Evolutionary conservation across 1,140 invertebrate species (phyloP).

Genomic region (Diabrotica virgifera): DNA sequence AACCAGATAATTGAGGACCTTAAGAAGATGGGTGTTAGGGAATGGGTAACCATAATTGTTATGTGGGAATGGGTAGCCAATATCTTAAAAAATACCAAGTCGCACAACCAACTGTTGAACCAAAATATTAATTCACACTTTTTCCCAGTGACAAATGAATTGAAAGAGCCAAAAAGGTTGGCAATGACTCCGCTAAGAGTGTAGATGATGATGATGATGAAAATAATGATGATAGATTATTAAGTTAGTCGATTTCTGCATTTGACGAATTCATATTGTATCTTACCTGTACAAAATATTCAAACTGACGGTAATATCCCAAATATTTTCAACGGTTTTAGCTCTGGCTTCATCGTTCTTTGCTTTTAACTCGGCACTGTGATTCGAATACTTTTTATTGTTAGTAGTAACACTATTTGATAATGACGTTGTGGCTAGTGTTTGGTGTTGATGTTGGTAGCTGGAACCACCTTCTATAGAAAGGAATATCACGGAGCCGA

Average conservation of each 20-base stretch:
- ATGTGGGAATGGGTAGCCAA: no score
- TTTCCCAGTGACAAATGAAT: no score
- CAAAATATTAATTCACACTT: no score
- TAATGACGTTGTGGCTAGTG: conserved; percentile 42
- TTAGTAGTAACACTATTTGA: conserved; percentile 24
- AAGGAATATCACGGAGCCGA: conserved; percentile 90
- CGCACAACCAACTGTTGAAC: no score
- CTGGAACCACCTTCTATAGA: conserved; percentile 68
- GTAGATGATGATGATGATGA: no score
- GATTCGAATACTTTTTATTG: conserved; percentile 33
- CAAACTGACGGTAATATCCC: conserved; percentile 90
- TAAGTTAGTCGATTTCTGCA: neutral
- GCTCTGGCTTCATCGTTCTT: conserved; percentile 63
- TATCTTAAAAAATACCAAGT: no score
- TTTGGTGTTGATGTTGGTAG: conserved; percentile 37
- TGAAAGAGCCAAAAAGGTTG: no score
- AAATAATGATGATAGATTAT: no score
- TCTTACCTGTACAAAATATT: conserved; percentile 79
- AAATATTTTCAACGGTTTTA: conserved; percentile 82
- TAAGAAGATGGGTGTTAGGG: no score
- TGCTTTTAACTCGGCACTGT: conserved; percentile 41
- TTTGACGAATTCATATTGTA: neutral
- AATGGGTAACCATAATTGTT: no score
- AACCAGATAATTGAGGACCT: no score
- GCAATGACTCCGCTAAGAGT: no score